Evolutionary conservation across 1,140 invertebrate species (phyloP).

Genomic region (Phymorhynchus buccinoides): DNA sequence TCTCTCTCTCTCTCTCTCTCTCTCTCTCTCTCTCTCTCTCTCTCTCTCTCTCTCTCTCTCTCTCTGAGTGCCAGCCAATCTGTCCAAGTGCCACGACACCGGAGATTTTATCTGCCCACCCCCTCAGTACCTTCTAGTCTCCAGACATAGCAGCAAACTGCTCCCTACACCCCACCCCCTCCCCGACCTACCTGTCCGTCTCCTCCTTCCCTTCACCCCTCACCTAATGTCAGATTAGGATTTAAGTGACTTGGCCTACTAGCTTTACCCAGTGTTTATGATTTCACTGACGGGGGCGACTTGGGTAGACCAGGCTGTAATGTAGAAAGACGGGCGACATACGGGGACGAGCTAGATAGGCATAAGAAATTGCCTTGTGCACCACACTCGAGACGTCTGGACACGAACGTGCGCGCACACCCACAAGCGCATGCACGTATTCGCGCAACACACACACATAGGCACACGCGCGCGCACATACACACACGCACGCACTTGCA

Average conservation of each 20-base stretch:
- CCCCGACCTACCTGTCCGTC: not conserved
- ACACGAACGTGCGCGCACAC: not conserved
- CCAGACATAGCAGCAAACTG: not conserved
- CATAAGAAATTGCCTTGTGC: not conserved
- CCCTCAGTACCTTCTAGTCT: not conserved
- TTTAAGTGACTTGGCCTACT: conserved; percentile 20
- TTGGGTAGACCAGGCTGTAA: not conserved
- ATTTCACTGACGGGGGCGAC: conserved; percentile 11
- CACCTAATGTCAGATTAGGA: not conserved
- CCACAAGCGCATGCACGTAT: too few relatives aligned
- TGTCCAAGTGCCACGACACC: not conserved
- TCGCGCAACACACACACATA: too few relatives aligned
- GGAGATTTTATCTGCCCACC: not conserved
- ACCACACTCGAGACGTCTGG: conserved; percentile 23
- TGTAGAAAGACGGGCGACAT: not conserved
- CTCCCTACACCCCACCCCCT: not conserved
- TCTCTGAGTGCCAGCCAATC: not conserved
- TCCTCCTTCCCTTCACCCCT: not conserved
- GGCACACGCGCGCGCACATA: too few relatives aligned
- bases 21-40: not conserved
- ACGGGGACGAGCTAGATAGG: not conserved
- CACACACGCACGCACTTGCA: too few relatives aligned
- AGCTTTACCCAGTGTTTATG: not conserved
- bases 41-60: too few relatives aligned
- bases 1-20: too few relatives aligned